These are phyloP conservation scores for Trogon melanurus DNA, from an alignment of 2,113 vertebrate genomes.

Conservation along the genomic window DNA sequence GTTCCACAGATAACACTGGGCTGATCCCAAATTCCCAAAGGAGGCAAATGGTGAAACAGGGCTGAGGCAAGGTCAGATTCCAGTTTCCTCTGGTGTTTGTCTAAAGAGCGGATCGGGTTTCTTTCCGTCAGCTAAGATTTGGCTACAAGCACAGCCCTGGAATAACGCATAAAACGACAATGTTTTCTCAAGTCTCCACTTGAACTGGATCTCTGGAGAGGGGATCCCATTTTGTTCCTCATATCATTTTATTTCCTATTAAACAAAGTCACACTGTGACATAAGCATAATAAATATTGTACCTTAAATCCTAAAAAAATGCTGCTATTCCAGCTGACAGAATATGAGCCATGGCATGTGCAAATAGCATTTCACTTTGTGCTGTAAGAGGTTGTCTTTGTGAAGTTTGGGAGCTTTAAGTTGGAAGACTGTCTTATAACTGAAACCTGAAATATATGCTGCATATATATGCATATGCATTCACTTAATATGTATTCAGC, in stretches of 20 bases:
- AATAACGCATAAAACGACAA: slow-evolving; percentile 35
- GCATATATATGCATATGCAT: neutral
- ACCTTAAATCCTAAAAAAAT: neutral
- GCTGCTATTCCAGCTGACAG: neutral
- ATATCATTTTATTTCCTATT: neutral
- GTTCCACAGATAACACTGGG: neutral
- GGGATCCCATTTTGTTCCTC: neutral
- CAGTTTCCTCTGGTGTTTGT: slow-evolving; percentile 7
- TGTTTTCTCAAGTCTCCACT: slow-evolving; percentile 8
- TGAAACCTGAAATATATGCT: neutral
- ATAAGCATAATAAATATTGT: slow-evolving; percentile 8
- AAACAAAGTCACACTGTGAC: slow-evolving; percentile 3
- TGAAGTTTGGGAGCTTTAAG: neutral
- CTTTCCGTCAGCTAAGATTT: neutral
- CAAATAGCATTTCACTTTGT: neutral
- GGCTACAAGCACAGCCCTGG: neutral
- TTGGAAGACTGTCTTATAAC: neutral
- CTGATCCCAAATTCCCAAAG: slow-evolving; percentile 9
- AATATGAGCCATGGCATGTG: neutral
- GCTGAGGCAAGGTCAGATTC: slow-evolving; percentile 30
- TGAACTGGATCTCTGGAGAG: neutral
- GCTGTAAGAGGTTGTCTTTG: neutral
- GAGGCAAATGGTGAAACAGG: slow-evolving; percentile 4
- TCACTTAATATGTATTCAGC: neutral
- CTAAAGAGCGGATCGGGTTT: neutral